phyloP scores from a whole-genome alignment of 2,888 invertebrate species.

The Aphrophora alni region DNA sequence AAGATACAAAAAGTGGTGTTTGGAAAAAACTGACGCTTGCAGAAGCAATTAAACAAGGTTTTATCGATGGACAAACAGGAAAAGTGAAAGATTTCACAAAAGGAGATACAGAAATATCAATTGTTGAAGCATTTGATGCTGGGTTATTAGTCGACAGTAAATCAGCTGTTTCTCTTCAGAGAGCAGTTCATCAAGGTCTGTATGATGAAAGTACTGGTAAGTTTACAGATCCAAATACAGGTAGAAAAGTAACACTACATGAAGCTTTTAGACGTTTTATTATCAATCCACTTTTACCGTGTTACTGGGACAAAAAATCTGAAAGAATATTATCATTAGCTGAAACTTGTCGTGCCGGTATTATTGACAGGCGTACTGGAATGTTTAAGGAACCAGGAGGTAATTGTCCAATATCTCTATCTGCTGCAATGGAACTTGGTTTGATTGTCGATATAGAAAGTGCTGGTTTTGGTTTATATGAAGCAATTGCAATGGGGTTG shows the following conservation, averaged over 20 bases:
- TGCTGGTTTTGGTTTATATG: constrained; percentile 80
- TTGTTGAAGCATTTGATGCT: constrained; percentile 78
- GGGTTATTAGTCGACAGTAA: constrained; percentile 82
- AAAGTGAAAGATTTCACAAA: constrained; percentile 72
- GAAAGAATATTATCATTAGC: constrained; percentile 74
- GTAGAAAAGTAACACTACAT: constrained; percentile 79
- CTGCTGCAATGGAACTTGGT: constrained; percentile 77
- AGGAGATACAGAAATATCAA: constrained; percentile 68
- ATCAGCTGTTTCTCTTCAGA: constrained; percentile 81
- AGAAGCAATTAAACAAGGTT: constrained; percentile 77
- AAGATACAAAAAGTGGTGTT: constrained; percentile 76
- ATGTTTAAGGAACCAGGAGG: constrained; percentile 77
- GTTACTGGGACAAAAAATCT: constrained; percentile 78
- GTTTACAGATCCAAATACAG: constrained; percentile 80
- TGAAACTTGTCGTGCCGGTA: constrained; percentile 80
- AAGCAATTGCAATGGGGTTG: constrained; percentile 78
- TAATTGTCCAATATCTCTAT: constrained; percentile 69
- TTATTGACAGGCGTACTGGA: constrained; percentile 81
- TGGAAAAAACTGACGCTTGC: constrained; percentile 79
- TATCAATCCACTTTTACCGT: constrained; percentile 80
- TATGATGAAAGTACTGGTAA: constrained; percentile 83
- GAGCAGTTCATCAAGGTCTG: constrained; percentile 84
- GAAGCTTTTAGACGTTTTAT: constrained; percentile 83
- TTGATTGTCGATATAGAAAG: constrained; percentile 87
- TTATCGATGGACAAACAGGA: constrained; percentile 73